Percentiles rank a stretch among this genome's conserved stretches.
These are phyloP conservation scores for Philopedon plagiatum DNA, from an alignment of 2,888 invertebrate species.

Conservation along the genomic window DNA sequence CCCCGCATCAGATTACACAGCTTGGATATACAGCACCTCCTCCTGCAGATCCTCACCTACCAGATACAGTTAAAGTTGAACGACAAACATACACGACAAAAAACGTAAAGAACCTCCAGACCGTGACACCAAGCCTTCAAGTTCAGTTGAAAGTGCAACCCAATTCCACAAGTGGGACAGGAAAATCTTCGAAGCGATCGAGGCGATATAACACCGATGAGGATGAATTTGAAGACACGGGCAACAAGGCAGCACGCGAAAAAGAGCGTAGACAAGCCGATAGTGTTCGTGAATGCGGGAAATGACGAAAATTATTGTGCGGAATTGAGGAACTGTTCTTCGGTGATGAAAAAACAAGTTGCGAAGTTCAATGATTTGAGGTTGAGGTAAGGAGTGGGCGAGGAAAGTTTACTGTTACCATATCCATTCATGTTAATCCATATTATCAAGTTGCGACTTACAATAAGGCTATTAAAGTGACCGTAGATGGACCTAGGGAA, in stretches of 20 bases:
- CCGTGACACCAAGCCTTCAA: constrained; percentile 75
- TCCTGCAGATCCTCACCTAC: constrained; percentile 66
- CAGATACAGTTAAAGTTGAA: constrained; percentile 69
- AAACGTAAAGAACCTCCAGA: constrained; percentile 90
- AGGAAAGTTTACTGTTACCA: constrained; percentile 96
- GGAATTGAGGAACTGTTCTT: constrained; percentile 92
- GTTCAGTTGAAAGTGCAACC: constrained; percentile 72
- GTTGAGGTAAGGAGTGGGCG: constrained; percentile 98
- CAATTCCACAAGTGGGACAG: constrained; percentile 71
- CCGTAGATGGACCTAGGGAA: constrained; percentile 97
- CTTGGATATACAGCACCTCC: constrained; percentile 71
- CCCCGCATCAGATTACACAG: constrained; percentile 71
- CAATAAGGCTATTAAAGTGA: constrained; percentile 94
- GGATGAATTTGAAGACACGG: constrained; percentile 85
- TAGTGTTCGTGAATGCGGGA: constrained; percentile 97
- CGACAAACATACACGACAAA: constrained; percentile 69
- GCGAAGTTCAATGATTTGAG: constrained; percentile 99
- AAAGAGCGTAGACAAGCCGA: constrained; percentile 96
- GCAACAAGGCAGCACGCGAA: constrained; percentile 94
- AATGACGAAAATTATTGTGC: constrained; percentile 99
- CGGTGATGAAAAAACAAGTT: constrained; percentile 97
- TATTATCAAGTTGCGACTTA: constrained; percentile 92
- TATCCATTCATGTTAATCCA: constrained; percentile 86
- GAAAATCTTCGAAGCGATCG: constrained; percentile 75
- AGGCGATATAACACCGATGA: constrained; percentile 85